Evolutionary conservation across 2,888 invertebrate genomes (phyloP), one percentile per base, ranked within the genome.

Genomic region (Callinectes sapidus): DNA sequence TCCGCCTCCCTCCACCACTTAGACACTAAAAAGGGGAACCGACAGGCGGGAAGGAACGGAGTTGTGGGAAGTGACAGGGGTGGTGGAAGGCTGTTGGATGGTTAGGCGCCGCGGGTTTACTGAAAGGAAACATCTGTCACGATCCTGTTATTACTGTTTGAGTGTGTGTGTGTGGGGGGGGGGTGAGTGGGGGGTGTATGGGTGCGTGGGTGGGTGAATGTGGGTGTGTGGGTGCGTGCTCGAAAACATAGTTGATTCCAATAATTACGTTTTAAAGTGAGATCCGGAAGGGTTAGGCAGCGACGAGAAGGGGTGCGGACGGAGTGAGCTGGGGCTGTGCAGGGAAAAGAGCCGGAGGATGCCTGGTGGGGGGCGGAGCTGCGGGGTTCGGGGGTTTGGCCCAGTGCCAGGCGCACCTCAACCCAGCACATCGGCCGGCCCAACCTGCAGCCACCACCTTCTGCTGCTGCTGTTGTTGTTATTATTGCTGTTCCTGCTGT

Each of bases 141-240:
- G 71, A n/a, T 28, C 28, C 71, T 77, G 71, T n/a, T 77, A 77
- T 77, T 77, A 77, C 6, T 28, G 55, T 54, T 54, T 88, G 55
- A 54, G 88, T 88, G 61, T 89, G 89, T 89, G 55, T 89, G 89
- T 61, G 61, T 89, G 88, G n/a, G n/a, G n/a, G n/a, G n/a, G n/a
- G n/a, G n/a, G n/a, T n/a, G n/a, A n/a, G n/a, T n/a, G n/a, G n/a
- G n/a, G n/a, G n/a, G n/a, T n/a, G n/a, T n/a, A n/a, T n/a, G n/a
- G n/a, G n/a, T n/a, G n/a, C n/a, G n/a, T n/a, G n/a, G n/a, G n/a
- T n/a, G n/a, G n/a, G n/a, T n/a, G n/a, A n/a, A n/a, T n/a, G n/a
- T n/a, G n/a, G n/a, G n/a, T n/a, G n/a, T n/a, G n/a, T n/a, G n/a
- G n/a, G n/a, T n/a, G n/a, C n/a, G n/a, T n/a, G n/a, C n/a, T n/a